phyloP scores from a whole-genome alignment of 2,797 vertebrate genomes.

The Fringilla coelebs region DNA sequence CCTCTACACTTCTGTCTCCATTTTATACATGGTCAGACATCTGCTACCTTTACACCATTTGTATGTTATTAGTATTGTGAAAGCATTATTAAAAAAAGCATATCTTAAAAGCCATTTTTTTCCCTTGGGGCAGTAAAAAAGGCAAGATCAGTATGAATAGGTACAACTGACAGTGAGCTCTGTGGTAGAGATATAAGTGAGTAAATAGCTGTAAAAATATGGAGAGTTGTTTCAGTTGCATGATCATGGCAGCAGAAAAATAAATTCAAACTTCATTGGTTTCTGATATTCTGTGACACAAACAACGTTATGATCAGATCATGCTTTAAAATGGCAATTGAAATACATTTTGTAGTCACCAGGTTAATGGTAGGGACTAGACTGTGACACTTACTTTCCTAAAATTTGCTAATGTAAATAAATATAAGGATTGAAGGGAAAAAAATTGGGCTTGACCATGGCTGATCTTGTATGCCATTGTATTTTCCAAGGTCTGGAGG shows the following conservation, averaged over 20 bases:
- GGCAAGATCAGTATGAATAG: background rate
- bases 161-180: background rate
- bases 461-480: constrained; percentile 22
- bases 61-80: background rate
- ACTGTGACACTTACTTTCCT: background rate
- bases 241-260: constrained; percentile 14
- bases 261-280: constrained; percentile 29
- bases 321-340: background rate
- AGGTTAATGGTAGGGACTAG: background rate
- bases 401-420: background rate
- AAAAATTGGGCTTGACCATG: background rate
- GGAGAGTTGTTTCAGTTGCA: constrained; percentile 6
- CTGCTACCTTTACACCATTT: background rate
- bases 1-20: background rate
- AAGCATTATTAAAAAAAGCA: background rate
- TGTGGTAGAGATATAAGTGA: background rate
- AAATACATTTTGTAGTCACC: background rate
- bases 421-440: background rate
- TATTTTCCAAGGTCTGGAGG: constrained; percentile 64
- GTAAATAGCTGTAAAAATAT: constrained; percentile 19
- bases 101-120: background rate
- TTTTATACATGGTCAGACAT: background rate
- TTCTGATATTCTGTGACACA: constrained; percentile 29
- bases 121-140: background rate
- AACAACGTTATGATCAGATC: background rate